phyloP scores from a whole-genome alignment of 2,113 vertebrate genomes.

The Menura novaehollandiae region DNA sequence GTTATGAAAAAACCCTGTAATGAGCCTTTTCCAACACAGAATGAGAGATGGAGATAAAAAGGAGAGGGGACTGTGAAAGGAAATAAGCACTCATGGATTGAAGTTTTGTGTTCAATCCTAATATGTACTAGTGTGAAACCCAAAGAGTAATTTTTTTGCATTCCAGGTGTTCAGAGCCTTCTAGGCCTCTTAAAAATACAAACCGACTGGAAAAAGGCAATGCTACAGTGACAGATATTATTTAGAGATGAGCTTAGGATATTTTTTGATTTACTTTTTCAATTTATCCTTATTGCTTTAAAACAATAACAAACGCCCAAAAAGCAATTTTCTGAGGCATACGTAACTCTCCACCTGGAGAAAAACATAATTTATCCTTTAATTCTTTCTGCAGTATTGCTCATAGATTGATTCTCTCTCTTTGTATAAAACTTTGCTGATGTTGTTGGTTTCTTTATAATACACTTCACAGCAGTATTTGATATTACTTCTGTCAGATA shows the following conservation, averaged over 20 bases:
- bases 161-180: not conserved
- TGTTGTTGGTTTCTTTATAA: not conserved
- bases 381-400: not conserved
- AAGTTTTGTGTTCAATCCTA: not conserved
- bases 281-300: conserved; percentile 5
- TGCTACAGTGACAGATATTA: not conserved
- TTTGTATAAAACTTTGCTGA: not conserved
- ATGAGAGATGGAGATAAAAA: not conserved
- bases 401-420: not conserved
- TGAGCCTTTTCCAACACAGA: not conserved
- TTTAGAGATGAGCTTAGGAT: not conserved
- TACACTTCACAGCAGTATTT: not conserved
- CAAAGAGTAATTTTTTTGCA: not conserved
- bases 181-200: not conserved
- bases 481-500: not conserved
- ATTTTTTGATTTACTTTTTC: not conserved
- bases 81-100: not conserved
- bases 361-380: not conserved
- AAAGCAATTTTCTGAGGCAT: not conserved
- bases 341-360: not conserved
- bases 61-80: not conserved
- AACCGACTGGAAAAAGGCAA: not conserved
- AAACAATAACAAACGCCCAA: not conserved
- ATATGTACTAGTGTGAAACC: not conserved
- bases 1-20: not conserved